Base-by-base conservation (phyloP, 2,797 vertebrate species). In the Anguilla anguilla region DNA sequence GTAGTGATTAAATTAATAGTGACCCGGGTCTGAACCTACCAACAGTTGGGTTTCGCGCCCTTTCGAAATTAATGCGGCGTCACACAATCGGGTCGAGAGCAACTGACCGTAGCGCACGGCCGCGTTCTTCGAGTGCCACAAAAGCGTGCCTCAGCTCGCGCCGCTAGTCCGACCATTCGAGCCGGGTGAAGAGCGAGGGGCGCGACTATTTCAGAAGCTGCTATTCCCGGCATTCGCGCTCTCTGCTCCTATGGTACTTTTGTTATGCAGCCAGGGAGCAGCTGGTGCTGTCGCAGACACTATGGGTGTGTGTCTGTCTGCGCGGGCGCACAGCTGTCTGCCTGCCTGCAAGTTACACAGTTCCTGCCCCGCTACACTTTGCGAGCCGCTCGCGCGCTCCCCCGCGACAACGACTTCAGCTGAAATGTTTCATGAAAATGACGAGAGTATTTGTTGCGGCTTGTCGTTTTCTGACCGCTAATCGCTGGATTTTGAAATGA, bases 221-320 rank as follows among this genome's bases (percentile, higher is more conserved):
- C 43, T 91, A 90, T 91, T 88, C 90, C 91, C 91, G 93, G 85
- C 89, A 88, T 93, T 90, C 79, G 91, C 89, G 92, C 89, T 91
- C 89, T 91, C 92, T 90, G 94, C 93, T 88, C 89, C 90, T 0
- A 9, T 93, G 94, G 94, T 92, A 95, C 93, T 94, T 95, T 90
- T 93, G 94, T 94, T 90, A 95, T 10, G 91, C 91, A 90, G 93
- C 92, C 95, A 94, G 92, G 92, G 92, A 90, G 94, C 94, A 96
- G 94, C 95, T 96, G 95, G 91, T 91, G 61, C 88, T 89, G 93
- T 93, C 94, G 92, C 93, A 95, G 95, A 94, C 92, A 86, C 90
- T 89, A 93, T 93, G 93, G 92, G 90, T 93, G 87, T 94, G 89
- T 90, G 90, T 85, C 90, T 92, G 90, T 89, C 94, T 92, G 90